Conservation (phyloP, 2,797 vertebrate genomes). For the Selene dorsalis region DNA sequence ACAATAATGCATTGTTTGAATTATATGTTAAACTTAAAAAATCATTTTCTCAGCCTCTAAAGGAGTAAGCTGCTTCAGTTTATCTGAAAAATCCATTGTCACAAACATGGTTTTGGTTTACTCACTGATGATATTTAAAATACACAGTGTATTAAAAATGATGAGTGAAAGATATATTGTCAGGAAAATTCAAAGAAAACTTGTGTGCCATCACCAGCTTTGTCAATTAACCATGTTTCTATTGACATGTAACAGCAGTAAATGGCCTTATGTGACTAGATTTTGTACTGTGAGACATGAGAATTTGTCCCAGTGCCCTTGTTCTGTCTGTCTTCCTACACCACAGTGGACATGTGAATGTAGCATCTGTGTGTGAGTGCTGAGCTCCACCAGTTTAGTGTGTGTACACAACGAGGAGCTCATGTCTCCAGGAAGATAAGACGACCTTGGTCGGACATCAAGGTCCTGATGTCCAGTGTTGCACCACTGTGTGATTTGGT, state of each 20-base stretch:
- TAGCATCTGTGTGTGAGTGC: constrained; percentile 67
- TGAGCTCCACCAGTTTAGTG: constrained; percentile 59
- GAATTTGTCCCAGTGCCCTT: constrained; percentile 51
- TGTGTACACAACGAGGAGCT: constrained; percentile 46
- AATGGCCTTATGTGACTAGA: constrained; percentile 30
- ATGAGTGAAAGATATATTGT: neutral
- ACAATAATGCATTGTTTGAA: neutral
- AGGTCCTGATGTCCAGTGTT: constrained; percentile 59
- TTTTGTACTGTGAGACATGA: constrained; percentile 46
- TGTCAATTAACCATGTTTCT: constrained; percentile 14
- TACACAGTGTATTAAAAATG: neutral
- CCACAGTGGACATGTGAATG: constrained; percentile 64
- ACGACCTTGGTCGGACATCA: constrained; percentile 63
- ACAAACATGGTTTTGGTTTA: neutral
- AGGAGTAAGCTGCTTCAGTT: too few relatives aligned
- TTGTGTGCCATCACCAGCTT: neutral
- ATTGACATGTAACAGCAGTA: constrained; percentile 19
- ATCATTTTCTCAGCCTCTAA: neutral
- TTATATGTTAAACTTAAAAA: neutral
- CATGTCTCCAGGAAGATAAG: constrained; percentile 62
- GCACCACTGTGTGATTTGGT: constrained; percentile 62
- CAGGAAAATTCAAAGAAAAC: too few relatives aligned
- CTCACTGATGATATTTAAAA: neutral
- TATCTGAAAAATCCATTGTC: neutral
- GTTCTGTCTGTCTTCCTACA: constrained; percentile 58